Evolutionary conservation across 2,888 invertebrate genomes (phyloP).

Genomic region (Biston betularia): DNA sequence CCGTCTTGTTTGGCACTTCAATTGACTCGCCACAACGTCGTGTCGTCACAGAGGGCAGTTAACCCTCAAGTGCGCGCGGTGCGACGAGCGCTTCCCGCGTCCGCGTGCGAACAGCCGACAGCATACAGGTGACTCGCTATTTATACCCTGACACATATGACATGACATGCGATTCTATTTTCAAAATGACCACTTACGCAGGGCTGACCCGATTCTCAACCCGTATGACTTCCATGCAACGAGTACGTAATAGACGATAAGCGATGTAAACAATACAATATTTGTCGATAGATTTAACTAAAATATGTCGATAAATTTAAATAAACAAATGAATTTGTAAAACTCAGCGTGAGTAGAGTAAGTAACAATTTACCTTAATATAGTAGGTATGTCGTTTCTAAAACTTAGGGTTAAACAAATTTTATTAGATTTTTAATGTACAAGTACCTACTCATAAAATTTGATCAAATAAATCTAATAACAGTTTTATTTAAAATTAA

Average conservation of each 20-base stretch:
- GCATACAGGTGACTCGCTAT: conserved; percentile 71
- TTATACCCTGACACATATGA: conserved; percentile 75
- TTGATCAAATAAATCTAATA: too few relatives aligned
- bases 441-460: too few relatives aligned
- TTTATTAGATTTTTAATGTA: too few relatives aligned
- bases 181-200: conserved; percentile 61
- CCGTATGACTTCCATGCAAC: not conserved
- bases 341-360: too few relatives aligned
- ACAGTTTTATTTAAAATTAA: too few relatives aligned
- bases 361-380: too few relatives aligned
- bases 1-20: too few relatives aligned
- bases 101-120: conserved; percentile 21
- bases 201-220: conserved; percentile 4
- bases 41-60: conserved; percentile 5
- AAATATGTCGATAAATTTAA: too few relatives aligned
- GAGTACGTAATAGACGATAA: not conserved
- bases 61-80: conserved; percentile 27
- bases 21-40: not conserved
- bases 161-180: conserved; percentile 67
- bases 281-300: too few relatives aligned
- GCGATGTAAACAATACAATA: not conserved
- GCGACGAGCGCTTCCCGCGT: conserved; percentile 38
- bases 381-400: too few relatives aligned
- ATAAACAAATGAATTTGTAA: too few relatives aligned
- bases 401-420: too few relatives aligned